A percentile compares a stretch with the other conserved stretches of the same genome.
These are phyloP conservation scores for Cephus pygmeus DNA, from an alignment of 2,888 invertebrate genomes.

Conservation along the genomic window DNA sequence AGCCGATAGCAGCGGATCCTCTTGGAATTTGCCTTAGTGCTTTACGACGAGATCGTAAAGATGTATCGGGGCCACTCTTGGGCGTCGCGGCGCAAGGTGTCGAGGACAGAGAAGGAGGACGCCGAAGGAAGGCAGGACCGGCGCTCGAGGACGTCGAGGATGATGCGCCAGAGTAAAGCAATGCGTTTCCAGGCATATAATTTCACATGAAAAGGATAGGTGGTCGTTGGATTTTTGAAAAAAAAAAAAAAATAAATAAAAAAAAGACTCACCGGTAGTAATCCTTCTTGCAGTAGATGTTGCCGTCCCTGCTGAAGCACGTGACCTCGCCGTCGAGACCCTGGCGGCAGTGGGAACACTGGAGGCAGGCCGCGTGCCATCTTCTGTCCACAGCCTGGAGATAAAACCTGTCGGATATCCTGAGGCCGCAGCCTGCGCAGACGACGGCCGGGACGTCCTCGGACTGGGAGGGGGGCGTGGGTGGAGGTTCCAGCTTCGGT, in stretches of 20 bases:
- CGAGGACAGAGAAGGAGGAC: too few species aligned
- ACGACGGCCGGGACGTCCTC: constrained; percentile 69
- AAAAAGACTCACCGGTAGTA: constrained; percentile 86
- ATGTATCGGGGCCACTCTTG: background rate
- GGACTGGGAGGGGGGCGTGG: constrained; percentile 58
- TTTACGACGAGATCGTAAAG: constrained; percentile 17
- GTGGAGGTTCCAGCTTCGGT: constrained; percentile 69
- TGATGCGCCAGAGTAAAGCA: too few species aligned
- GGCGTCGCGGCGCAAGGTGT: too few species aligned
- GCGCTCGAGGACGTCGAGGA: too few species aligned
- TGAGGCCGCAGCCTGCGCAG: constrained; percentile 90
- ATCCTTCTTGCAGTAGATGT: constrained; percentile 96
- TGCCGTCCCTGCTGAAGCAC: constrained; percentile 92
- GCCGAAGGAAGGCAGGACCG: too few species aligned
- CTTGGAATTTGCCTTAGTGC: constrained; percentile 15
- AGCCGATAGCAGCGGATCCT: background rate
- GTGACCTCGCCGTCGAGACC: constrained; percentile 91
- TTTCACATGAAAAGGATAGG: too few species aligned
- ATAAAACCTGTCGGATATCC: constrained; percentile 91
- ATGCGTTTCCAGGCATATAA: too few species aligned
- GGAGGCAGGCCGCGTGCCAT: constrained; percentile 93
- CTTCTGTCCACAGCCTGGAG: constrained; percentile 90
- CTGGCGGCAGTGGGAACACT: constrained; percentile 91
- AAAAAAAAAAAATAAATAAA: background rate
- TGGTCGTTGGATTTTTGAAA: too few species aligned